Conservation (phyloP, 2,888 invertebrate genomes). For the Tupiocoris notatus region DNA sequence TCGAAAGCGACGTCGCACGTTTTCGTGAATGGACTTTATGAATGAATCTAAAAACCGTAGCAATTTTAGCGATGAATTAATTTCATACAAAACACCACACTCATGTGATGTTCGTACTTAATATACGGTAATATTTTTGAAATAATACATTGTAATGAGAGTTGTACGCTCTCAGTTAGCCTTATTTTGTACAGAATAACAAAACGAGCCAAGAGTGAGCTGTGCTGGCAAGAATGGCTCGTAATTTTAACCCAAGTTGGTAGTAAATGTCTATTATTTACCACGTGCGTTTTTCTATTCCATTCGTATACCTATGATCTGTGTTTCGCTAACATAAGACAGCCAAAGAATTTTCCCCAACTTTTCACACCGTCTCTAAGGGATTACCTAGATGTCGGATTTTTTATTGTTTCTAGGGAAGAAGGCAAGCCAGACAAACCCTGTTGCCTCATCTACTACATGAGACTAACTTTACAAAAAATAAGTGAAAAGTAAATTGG, state of each 20-base stretch:
- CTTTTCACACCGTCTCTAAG: too few relatives aligned
- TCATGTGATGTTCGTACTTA: background rate
- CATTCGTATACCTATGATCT: too few relatives aligned
- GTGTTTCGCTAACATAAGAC: too few relatives aligned
- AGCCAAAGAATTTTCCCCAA: too few relatives aligned
- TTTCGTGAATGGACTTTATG: background rate
- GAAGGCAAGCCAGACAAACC: too few relatives aligned
- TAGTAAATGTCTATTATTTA: background rate
- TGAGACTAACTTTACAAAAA: too few relatives aligned
- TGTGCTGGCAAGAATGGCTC: too few relatives aligned
- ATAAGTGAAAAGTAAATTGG: too few relatives aligned
- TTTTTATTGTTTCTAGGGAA: too few relatives aligned
- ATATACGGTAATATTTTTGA: background rate
- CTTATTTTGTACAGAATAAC: background rate
- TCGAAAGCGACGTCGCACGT: background rate
- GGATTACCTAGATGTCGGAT: too few relatives aligned
- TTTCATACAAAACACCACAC: background rate
- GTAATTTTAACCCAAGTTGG: background rate
- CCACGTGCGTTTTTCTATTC: too few relatives aligned
- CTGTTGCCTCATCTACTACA: too few relatives aligned
- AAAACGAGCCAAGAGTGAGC: background rate
- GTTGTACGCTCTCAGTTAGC: background rate
- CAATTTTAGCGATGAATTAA: background rate
- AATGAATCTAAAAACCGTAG: background rate
- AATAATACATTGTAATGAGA: background rate